Evolutionary conservation across 2,797 vertebrate species (phyloP), one percentile per base, ranked within the genome.

Genomic region (Channa striata): DNA sequence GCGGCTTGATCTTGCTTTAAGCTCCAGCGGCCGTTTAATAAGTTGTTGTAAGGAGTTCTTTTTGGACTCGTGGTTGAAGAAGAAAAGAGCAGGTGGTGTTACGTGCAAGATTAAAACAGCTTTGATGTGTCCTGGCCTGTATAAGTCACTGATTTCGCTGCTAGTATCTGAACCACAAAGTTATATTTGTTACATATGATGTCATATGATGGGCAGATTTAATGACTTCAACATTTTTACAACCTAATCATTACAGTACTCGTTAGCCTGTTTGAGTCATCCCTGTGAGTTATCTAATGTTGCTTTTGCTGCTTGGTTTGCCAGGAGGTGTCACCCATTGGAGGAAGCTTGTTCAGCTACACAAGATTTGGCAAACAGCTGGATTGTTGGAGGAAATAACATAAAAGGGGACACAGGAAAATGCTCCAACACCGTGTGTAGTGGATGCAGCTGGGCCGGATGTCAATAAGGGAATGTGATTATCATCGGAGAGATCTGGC

Each of bases 361-460:
- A 77, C 56, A 79, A 43, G 49, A 59, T 50, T 16, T 59, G 30
- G 59, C 70, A 75, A 75, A 78, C 79, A 77, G 77, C 74, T 73
- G 75, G 68, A 74, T 34, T 40, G 23, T 37, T 34, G 40, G 46
- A 81, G 73, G 77, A 83, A 81, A 70, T 44, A 66, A 74, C 75
- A 46, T 33, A 14, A 13, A n/a, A 80, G 56, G 54, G 61, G 66
- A 68, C 62, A 73, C 53, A 63, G 73, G 53, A 59, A 68, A 77
- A 65, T 44, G 74, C 70, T 77, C 39, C 48, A 43, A 43, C 6
- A 11, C 19, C 16, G 57, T 16, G 39, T 75, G 68, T 64, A 60
- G 80, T 78, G 73, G 78, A 84, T 78, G 50, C 84, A 88, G 81
- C 90, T 84, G 83, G 74, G 59, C 68, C 67, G 80, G 87, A 90